Base-by-base conservation (phyloP, 2,797 vertebrate genomes). In the Novumbra hubbsi region DNA sequence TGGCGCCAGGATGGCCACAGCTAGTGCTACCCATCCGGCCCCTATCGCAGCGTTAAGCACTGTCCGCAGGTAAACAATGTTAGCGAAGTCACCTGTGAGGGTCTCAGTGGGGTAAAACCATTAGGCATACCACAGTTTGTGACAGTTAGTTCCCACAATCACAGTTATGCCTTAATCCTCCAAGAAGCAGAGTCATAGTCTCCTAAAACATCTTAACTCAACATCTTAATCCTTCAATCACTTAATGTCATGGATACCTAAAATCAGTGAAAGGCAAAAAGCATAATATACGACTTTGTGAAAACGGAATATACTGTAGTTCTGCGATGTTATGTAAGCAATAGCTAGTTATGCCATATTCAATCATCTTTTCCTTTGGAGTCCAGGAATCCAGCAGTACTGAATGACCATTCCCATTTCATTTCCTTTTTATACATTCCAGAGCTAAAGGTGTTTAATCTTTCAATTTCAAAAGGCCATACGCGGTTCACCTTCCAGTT, bases 31-130 rank as follows among this genome's bases (percentile, higher is more conserved):
- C 45, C 62, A 30, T 38, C 66, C 74, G 48, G 16, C 32, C 63
- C 3, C 49, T 17, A 17, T 21, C 15, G 62, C 67, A 1, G 21
- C 70, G 69, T 48, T 15, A 9, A 2, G 17, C 73, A 73, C 65
- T 72, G 48, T 73, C n/a, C n/a, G n/a, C n/a, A n/a, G n/a, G 71
- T 45, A 34, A 70, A 49, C 48, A 45, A 38, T 30, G 27, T 41
- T 15, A 73, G 49, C 14, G 16, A 27, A 70, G 68, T 52, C 65
- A 76, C 70, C 12, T 17, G 12, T 38, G 19, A 45, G 2, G 21
- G 45, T 7, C 67, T n/a, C 41, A 69, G 15, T 12, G 12, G 11
- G 28, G 60, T 14, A 5, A 52, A 16, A 6, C 50, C 14, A 19
- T 45, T 4, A 41, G 34, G 11, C 65, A 27, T n/a, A 1, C n/a